A percentile compares a stretch with the other conserved stretches of the same genome.
Evolutionary conservation across 2,888 invertebrate species (phyloP).

Genomic region (Agrochola lota): DNA sequence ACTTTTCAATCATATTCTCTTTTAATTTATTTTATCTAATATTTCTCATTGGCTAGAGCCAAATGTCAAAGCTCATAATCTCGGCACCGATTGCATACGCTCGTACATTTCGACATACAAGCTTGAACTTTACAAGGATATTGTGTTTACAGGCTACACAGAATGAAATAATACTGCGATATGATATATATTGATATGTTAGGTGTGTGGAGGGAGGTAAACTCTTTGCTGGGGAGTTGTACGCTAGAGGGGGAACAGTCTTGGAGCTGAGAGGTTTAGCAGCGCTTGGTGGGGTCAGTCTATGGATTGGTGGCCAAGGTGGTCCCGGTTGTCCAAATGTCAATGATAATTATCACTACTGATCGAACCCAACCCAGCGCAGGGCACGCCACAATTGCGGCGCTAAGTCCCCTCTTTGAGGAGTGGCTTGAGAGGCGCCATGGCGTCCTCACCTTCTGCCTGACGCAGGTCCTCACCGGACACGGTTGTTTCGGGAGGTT

Average conservation of each 20-base stretch:
- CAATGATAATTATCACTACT: too few relatives aligned
- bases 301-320: too few relatives aligned
- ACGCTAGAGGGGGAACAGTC: accelerated
- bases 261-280: background rate
- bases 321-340: too few relatives aligned
- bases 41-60: constrained; percentile 8
- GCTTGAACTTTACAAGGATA: constrained; percentile 38
- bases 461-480: too few relatives aligned
- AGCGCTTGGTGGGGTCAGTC: too few relatives aligned
- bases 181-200: background rate
- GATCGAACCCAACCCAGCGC: too few relatives aligned
- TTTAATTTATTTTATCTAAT: too few relatives aligned
- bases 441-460: too few relatives aligned
- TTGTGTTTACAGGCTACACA: constrained; percentile 40
- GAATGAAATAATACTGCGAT: constrained; percentile 13
- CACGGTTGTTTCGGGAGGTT: too few relatives aligned
- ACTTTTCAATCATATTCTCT: background rate
- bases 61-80: constrained; percentile 65
- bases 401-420: too few relatives aligned
- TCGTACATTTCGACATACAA: constrained; percentile 44
- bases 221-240: background rate
- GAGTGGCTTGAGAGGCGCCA: too few relatives aligned
- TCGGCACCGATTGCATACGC: constrained; percentile 60
- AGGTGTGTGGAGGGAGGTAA: background rate
- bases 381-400: too few relatives aligned